Base-by-base conservation (phyloP, 2,113 vertebrate genomes). In the Psammodynastes pulverulentus region DNA sequence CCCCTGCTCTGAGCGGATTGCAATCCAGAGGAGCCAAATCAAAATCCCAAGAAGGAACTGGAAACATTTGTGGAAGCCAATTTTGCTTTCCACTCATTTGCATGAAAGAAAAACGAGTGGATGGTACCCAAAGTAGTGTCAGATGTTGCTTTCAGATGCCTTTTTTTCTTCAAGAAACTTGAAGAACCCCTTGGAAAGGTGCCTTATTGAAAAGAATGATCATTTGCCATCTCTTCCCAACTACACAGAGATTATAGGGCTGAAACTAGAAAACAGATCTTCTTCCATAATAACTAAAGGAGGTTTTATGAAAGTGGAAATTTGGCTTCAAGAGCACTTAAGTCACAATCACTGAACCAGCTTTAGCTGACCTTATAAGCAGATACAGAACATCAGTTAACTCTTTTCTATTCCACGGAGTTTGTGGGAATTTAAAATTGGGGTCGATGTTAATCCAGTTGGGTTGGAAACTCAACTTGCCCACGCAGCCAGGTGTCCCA, bases 301-400 rank as follows among this genome's bases (percentile, higher is more conserved):
- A 49, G 84, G 9, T 24, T 91, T 91, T 34, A 86, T 21, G 52
- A 26, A 86, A 13, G n/a, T 17, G 45, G 52, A n/a, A 48, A 23
- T 56, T 39, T 72, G 15, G n/a, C 67, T 34, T 79, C 15, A 7
- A 79, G 6, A 79, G 72, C n/a, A 79, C 72, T 79, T 79, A 39
- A 79, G 19, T 79, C 39, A 8, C 67, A 21, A 39, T 43, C 72
- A 39, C 0, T 79, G 6, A 79, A 79, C 34, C 72, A 0, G 23
- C 15, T 8, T 88, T 88, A 1, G 2, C 3, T 52, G 19, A 5
- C 39, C 56, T 43, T 53, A 84, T 17, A 1, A 52, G 46, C 3
- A 26, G 19, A 5, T 43, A 56, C 0, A 4, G n/a, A 43, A 49
- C 26, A 48, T 43, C 53, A 12, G 2, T 10, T 0, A 43, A 43